phyloP scores from a whole-genome alignment of 2,888 invertebrate species.

The Drosophila nigritarsus region DNA sequence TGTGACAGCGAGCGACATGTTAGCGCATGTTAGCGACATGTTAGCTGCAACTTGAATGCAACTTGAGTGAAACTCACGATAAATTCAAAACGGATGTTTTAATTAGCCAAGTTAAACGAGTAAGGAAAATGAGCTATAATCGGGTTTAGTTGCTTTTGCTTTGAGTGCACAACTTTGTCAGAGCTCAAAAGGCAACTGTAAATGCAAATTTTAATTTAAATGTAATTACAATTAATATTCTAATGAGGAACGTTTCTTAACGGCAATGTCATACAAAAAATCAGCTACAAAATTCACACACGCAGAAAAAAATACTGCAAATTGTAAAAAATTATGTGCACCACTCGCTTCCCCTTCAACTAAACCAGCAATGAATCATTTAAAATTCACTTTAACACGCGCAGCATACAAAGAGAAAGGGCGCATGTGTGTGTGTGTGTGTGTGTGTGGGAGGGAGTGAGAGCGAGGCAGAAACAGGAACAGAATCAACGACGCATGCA shows the following conservation, averaged over 20 bases:
- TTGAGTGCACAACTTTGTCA: constrained; percentile 1
- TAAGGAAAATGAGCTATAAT: constrained; percentile 3
- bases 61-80: not conserved
- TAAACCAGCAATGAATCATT: constrained; percentile 74
- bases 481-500: constrained; percentile 50
- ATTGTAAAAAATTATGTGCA: constrained; percentile 52
- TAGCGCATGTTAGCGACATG: constrained; percentile 25
- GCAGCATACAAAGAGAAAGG: constrained; percentile 21
- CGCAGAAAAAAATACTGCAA: constrained; percentile 4
- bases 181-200: constrained; percentile 5
- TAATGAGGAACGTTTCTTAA: constrained; percentile 46
- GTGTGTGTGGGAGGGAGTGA: not conserved
- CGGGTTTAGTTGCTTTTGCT: constrained; percentile 11
- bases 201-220: constrained; percentile 42
- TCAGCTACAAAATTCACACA: constrained; percentile 21
- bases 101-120: constrained; percentile 38
- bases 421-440: too few relatives aligned
- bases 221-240: constrained; percentile 62
- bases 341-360: constrained; percentile 19
- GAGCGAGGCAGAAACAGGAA: constrained; percentile 16
- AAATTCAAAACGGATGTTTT: constrained; percentile 22
- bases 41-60: constrained; percentile 27
- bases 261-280: constrained; percentile 5
- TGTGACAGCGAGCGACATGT: constrained; percentile 26
- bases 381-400: constrained; percentile 74